Evolutionary conservation across 2,888 invertebrate genomes (phyloP).

Genomic region (Prosapia bicincta): DNA sequence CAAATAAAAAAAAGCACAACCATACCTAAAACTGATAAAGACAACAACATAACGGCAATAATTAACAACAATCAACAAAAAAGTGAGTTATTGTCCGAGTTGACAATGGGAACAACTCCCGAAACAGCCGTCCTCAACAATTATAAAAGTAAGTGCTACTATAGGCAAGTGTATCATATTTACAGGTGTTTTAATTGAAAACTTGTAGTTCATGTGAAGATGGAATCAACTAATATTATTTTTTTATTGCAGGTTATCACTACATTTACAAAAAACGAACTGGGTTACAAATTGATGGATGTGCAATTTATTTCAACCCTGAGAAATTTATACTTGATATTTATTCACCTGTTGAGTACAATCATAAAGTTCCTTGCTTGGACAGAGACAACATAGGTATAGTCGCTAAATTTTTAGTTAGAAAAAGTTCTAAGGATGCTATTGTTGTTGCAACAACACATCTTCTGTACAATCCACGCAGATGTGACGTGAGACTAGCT

Average conservation of each 20-base stretch:
- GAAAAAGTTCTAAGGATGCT: constrained; percentile 41
- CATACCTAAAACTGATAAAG: no score
- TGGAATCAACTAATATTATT: no score
- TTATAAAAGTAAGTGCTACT: no score
- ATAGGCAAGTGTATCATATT: no score
- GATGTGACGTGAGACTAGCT: constrained; percentile 86
- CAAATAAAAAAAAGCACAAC: no score
- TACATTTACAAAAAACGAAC: constrained; percentile 80
- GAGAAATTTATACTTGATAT: constrained; percentile 64
- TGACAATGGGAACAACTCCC: no score
- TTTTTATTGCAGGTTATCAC: constrained; percentile 59
- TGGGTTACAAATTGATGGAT: constrained; percentile 72
- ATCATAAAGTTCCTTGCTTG: constrained; percentile 35
- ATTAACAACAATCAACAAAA: no score
- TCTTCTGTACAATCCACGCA: constrained; percentile 83
- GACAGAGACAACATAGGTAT: constrained; percentile 87
- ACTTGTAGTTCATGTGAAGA: no score
- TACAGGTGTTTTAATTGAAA: no score
- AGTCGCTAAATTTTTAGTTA: constrained; percentile 66
- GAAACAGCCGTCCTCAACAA: no score
- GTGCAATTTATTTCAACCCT: constrained; percentile 79
- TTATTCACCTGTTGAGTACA: constrained; percentile 65
- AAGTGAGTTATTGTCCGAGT: no score
- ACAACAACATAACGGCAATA: no score
- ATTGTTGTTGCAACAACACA: constrained; percentile 91